These are phyloP conservation scores for Ophioninae sp. DNA, from an alignment of 2,888 invertebrate species.

Conservation along the genomic window DNA sequence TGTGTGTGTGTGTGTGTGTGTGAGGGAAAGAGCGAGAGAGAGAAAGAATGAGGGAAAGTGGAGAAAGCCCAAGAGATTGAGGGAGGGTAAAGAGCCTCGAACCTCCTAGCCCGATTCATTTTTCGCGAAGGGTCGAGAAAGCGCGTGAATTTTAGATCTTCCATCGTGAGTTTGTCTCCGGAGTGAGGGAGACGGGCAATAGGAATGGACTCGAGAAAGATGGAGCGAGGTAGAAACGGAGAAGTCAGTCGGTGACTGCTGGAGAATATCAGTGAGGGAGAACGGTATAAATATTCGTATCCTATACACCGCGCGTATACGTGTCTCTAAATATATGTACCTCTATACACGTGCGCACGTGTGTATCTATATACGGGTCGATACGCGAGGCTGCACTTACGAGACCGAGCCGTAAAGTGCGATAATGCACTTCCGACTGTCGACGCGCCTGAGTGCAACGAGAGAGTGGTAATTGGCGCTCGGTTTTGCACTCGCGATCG, in stretches of 20 bases:
- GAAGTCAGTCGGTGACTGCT: neutral
- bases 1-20: no score
- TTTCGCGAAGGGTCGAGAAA: conserved; percentile 21
- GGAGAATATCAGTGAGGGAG: conserved; percentile 18
- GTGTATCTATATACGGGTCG: conserved; percentile 45
- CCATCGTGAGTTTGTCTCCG: conserved; percentile 20
- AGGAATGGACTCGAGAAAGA: neutral
- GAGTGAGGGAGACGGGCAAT: neutral
- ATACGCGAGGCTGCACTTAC: conserved; percentile 66
- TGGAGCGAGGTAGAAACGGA: neutral
- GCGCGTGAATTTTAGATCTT: conserved; percentile 56
- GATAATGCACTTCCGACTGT: conserved; percentile 67
- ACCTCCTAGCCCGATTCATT: conserved; percentile 18
- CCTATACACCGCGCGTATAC: conserved; percentile 10
- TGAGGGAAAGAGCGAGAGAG: no score
- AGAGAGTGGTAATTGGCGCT: conserved; percentile 64
- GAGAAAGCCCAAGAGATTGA: neutral
- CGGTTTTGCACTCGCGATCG: conserved; percentile 57
- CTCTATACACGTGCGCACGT: neutral
- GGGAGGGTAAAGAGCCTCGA: neutral
- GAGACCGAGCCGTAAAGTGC: conserved; percentile 64
- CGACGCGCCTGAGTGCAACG: conserved; percentile 64
- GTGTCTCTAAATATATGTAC: conserved; percentile 11
- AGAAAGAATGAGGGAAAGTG: no score
- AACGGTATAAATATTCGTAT: conserved; percentile 33